Conservation (phyloP, 2,888 invertebrate species). For the Nemotelus nigrinus region DNA sequence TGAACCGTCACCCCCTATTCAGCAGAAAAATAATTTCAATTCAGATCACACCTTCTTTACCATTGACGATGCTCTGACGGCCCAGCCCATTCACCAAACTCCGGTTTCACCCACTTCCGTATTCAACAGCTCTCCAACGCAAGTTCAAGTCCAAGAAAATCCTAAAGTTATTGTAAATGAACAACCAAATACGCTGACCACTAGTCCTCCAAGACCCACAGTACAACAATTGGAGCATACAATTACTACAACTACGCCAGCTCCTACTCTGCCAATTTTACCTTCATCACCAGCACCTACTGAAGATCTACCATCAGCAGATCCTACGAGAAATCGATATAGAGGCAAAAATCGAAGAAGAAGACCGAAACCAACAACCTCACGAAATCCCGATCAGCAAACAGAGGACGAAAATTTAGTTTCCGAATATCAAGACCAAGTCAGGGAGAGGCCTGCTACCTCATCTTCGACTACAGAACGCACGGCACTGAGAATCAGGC, state of each 20-base stretch:
- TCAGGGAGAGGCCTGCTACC: background rate
- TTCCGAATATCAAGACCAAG: background rate
- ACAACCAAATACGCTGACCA: constrained; percentile 52
- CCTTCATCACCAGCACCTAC: constrained; percentile 25
- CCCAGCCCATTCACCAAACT: constrained; percentile 41
- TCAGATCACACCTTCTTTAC: constrained; percentile 52
- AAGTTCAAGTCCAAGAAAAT: constrained; percentile 22
- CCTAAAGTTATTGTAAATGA: constrained; percentile 35
- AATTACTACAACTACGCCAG: constrained; percentile 27
- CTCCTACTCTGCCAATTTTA: constrained; percentile 12
- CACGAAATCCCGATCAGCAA: constrained; percentile 14
- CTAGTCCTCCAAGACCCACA: constrained; percentile 52
- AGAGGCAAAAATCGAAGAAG: constrained; percentile 34
- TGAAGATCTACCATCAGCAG: background rate
- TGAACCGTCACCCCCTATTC: constrained; percentile 46
- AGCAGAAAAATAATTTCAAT: constrained; percentile 34
- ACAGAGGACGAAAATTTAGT: background rate
- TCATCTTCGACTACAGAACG: constrained; percentile 17
- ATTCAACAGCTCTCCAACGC: constrained; percentile 10
- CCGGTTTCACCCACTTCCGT: constrained; percentile 33
- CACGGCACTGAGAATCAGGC: background rate
- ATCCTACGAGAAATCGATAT: constrained; percentile 15
- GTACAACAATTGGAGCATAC: constrained; percentile 39
- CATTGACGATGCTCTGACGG: constrained; percentile 53
- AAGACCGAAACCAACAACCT: constrained; percentile 33